Evolutionary conservation across 1,140 invertebrate species (phyloP).

Genomic region (Drosophila prosaltans): DNA sequence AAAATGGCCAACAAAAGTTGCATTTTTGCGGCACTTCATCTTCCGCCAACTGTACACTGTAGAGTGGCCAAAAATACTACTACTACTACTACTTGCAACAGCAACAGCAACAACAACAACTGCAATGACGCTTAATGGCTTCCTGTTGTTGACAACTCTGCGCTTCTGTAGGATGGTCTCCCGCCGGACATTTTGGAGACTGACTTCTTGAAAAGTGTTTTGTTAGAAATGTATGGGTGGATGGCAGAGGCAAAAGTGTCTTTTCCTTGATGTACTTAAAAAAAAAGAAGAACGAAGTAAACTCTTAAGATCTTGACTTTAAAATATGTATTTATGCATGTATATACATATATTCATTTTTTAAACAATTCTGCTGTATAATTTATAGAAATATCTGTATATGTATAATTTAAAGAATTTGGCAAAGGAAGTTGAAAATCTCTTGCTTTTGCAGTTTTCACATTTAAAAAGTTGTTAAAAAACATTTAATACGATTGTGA

Average conservation of each 20-base stretch:
- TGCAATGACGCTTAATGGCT: constrained; percentile 22
- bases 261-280: not conserved
- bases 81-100: constrained; percentile 11
- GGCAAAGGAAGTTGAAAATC: too few species aligned
- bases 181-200: constrained; percentile 18
- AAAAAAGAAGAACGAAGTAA: too few species aligned
- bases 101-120: not conserved
- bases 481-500: too few species aligned
- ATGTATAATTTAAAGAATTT: too few species aligned
- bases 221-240: not conserved
- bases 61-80: constrained; percentile 5
- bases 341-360: too few species aligned
- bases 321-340: too few species aligned
- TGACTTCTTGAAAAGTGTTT: constrained; percentile 17
- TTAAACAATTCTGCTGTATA: too few species aligned
- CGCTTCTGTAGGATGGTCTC: not conserved
- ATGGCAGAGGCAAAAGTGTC: not conserved
- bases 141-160: constrained; percentile 9
- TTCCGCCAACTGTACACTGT: constrained; percentile 11
- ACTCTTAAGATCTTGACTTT: too few species aligned
- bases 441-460: too few species aligned
- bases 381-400: too few species aligned
- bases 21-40: constrained; percentile 16
- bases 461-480: too few species aligned
- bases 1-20: constrained; percentile 26